Evolutionary conservation across 2,113 vertebrate species (phyloP), one percentile per base, ranked within the genome.

Genomic region (Talpa occidentalis): DNA sequence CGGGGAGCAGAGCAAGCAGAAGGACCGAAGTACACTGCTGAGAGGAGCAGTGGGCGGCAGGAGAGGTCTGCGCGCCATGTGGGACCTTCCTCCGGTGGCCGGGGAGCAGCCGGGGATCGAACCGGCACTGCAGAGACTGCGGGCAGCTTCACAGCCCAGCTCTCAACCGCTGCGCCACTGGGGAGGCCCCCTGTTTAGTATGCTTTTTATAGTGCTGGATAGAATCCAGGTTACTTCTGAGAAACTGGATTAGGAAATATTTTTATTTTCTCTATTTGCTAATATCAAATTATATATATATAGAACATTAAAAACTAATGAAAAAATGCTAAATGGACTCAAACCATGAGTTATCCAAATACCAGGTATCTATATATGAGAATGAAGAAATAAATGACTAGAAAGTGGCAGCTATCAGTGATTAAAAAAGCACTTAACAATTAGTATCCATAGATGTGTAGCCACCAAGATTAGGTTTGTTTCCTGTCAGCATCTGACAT

Each of bases 161-260:
- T n/a, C n/a, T n/a, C n/a, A n/a, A n/a, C n/a, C n/a, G n/a, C n/a
- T n/a, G n/a, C n/a, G n/a, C n/a, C n/a, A n/a, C n/a, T n/a, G n/a
- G n/a, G n/a, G n/a, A n/a, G n/a, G n/a, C n/a, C n/a, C n/a, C n/a
- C n/a, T 84, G 74, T 67, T 30, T 10, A 79, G 6, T 54, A 21
- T 76, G 49, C 56, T 84, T 78, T 86, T 37, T 49, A 83, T 84
- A 91, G 49, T 78, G n/a, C 32, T 67, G 8, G 28, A 14, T 86
- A 42, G 19, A 62, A 93, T 59, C n/a, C 69, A 85, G 60, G 16
- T 73, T 91, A 73, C 40, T 12, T 77, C 32, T 89, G 74, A 54
- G 74, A 94, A 74, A 72, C 37, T n/a, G 54, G 60, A 56, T 69
- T 88, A 81, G 60, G 69, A 91, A 91, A 80, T 42, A 62, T 42